These are phyloP conservation scores for Caenorhabditis uteleia DNA, from an alignment of 2,888 invertebrate genomes.

Conservation along the genomic window DNA sequence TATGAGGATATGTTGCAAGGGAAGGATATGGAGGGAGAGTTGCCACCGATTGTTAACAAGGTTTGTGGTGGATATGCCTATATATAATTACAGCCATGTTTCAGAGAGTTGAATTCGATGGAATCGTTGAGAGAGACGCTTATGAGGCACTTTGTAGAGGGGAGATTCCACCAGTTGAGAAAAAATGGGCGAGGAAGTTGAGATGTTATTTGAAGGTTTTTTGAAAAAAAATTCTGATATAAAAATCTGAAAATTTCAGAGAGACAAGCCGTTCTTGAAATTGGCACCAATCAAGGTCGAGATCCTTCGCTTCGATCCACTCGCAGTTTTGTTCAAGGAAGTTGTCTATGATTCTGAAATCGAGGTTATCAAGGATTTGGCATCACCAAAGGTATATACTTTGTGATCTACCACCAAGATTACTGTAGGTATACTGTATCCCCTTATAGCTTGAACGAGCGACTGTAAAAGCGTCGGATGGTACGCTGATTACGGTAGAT, in stretches of 20 bases:
- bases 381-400: slow-evolving; percentile 80
- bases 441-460: slow-evolving; percentile 50
- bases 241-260: slow-evolving; percentile 14
- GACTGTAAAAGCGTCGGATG: slow-evolving; percentile 46
- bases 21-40: slow-evolving; percentile 67
- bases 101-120: slow-evolving; percentile 52
- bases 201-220: slow-evolving; percentile 64
- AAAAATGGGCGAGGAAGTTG: slow-evolving; percentile 49
- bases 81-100: not conserved
- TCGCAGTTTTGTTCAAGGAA: slow-evolving; percentile 65
- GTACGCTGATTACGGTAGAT: slow-evolving; percentile 42
- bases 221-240: not conserved
- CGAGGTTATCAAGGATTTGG: slow-evolving; percentile 81
- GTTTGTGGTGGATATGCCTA: slow-evolving; percentile 16
- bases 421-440: not conserved
- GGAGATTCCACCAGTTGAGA: slow-evolving; percentile 46
- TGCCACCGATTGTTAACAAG: slow-evolving; percentile 64
- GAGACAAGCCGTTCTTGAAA: slow-evolving; percentile 61
- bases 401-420: not conserved
- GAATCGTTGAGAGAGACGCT: slow-evolving; percentile 71
- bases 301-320: slow-evolving; percentile 63
- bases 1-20: slow-evolving; percentile 81
- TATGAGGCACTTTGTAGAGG: slow-evolving; percentile 73
- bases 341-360: slow-evolving; percentile 83
- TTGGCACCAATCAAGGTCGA: slow-evolving; percentile 69